Conservation (phyloP, 2,113 vertebrate genomes). For the Mystacornis crossleyi region DNA sequence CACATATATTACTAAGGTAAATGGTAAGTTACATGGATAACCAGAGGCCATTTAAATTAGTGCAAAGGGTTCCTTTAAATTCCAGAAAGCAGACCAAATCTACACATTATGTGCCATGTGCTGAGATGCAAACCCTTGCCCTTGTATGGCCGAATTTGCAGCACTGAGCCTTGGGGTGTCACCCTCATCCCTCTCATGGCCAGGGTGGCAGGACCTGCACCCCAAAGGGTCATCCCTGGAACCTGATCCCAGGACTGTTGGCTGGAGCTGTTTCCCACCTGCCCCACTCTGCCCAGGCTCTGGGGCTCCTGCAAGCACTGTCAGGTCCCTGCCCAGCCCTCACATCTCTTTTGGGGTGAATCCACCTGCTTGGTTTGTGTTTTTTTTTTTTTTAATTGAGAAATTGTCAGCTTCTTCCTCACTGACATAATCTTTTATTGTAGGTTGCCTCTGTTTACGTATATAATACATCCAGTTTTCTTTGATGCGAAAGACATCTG, state of each 20-base stretch:
- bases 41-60: neutral
- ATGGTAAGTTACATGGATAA: neutral
- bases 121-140: neutral
- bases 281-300: no score
- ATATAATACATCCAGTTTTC: neutral
- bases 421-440: neutral
- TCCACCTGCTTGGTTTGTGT: neutral
- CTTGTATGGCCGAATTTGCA: neutral
- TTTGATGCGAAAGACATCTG: neutral
- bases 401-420: neutral
- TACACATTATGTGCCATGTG: no score
- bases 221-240: neutral
- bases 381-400: neutral
- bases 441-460: neutral
- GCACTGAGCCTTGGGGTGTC: neutral
- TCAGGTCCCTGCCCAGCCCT: neutral
- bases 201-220: neutral
- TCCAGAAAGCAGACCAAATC: neutral
- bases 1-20: neutral
- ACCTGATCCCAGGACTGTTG: no score
- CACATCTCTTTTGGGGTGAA: neutral
- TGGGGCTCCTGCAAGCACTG: fast-evolving
- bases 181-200: neutral
- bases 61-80: neutral
- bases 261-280: neutral